Evolutionary conservation across 2,888 invertebrate genomes (phyloP).

Genomic region (Amiota communis): DNA sequence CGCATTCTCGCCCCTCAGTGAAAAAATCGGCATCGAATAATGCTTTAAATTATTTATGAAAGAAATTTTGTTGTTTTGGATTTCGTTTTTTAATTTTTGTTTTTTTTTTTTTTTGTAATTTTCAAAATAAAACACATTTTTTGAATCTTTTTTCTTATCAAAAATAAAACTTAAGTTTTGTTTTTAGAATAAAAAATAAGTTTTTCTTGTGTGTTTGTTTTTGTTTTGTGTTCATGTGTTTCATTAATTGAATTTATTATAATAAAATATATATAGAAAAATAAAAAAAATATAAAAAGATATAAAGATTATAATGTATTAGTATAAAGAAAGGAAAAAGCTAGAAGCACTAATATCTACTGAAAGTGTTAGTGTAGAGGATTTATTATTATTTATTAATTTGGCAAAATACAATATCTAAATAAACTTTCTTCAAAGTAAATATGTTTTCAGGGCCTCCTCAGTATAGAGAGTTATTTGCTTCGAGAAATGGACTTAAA

Average conservation of each 20-base stretch:
- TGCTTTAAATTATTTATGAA: constrained; percentile 68
- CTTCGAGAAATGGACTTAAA: too few relatives aligned
- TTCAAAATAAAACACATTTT: constrained; percentile 7
- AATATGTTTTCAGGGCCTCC: too few relatives aligned
- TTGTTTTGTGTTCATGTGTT: constrained; percentile 34
- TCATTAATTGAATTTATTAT: constrained; percentile 74
- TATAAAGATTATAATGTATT: too few relatives aligned
- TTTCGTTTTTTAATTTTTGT: constrained; percentile 27
- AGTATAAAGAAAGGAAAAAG: too few relatives aligned
- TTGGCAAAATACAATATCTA: too few relatives aligned
- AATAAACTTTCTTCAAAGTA: too few relatives aligned
- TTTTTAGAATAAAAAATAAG: constrained; percentile 6
- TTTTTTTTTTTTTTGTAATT: constrained; percentile 36
- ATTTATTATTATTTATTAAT: too few relatives aligned
- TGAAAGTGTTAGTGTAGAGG: too few relatives aligned
- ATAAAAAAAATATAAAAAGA: too few relatives aligned
- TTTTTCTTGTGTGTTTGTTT: constrained; percentile 39
- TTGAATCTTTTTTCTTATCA: constrained; percentile 4
- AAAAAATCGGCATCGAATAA: constrained; percentile 74
- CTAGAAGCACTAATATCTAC: too few relatives aligned
- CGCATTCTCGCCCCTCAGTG: constrained; percentile 95
- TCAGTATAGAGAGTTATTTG: too few relatives aligned
- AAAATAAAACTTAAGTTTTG: constrained; percentile 25
- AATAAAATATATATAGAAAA: constrained; percentile 43
- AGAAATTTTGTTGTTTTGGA: constrained; percentile 15